Evolutionary conservation across 2,888 invertebrate species (phyloP).

Genomic region (Venusia cambrica): DNA sequence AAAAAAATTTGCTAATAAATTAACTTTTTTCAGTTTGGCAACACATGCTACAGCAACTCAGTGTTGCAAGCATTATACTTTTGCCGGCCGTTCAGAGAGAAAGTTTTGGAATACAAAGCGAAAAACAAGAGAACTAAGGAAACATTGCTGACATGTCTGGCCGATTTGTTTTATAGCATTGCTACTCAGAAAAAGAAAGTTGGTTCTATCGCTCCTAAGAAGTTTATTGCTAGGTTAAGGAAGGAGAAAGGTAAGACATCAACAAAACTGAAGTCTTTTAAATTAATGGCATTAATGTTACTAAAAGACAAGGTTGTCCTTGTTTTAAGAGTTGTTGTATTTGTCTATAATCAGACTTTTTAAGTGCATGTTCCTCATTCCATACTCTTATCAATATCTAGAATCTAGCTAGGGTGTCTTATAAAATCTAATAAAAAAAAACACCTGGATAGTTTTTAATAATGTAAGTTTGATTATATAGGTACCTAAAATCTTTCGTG

Average conservation of each 20-base stretch:
- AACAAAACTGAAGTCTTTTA: too few species aligned
- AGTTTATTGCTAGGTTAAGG: conserved; percentile 98
- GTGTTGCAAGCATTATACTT: conserved; percentile 99
- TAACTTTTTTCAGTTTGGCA: conserved; percentile 91
- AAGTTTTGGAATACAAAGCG: conserved; percentile 98
- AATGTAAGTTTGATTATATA: neutral
- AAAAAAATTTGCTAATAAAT: too few species aligned
- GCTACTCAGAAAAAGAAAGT: conserved; percentile 99
- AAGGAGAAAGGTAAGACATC: conserved; percentile 98
- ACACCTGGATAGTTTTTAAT: too few species aligned
- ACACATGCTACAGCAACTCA: conserved; percentile 99
- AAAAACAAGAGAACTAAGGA: conserved; percentile 98
- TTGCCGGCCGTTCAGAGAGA: conserved; percentile 99
- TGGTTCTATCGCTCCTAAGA: conserved; percentile 99
- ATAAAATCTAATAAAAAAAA: too few species aligned
- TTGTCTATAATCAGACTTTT: too few species aligned
- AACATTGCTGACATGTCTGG: conserved; percentile 97
- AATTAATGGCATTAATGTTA: too few species aligned
- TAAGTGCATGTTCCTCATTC: too few species aligned
- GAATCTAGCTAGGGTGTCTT: too few species aligned
- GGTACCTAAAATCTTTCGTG: too few species aligned
- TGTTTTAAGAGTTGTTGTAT: too few species aligned
- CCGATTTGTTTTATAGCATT: conserved; percentile 99
- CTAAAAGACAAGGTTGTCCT: too few species aligned
- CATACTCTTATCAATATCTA: too few species aligned